phyloP scores from a whole-genome alignment of 2,113 vertebrate genomes.

The Physeter macrocephalus region DNA sequence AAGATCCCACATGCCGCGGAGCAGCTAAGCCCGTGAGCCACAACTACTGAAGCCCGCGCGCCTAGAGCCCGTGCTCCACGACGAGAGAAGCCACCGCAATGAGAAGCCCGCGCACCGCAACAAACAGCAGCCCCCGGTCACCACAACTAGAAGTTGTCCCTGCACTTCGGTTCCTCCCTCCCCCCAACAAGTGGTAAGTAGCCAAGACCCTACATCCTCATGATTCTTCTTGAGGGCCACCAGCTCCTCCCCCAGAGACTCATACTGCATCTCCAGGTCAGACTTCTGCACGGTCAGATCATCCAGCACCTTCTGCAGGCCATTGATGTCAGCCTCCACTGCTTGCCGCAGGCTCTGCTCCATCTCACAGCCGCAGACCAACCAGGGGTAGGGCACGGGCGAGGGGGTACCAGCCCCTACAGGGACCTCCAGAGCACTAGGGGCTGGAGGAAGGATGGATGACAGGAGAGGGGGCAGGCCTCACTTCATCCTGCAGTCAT shows the following conservation, averaged over 20 bases:
- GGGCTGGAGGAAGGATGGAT: background rate
- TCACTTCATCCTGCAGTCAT: slow-evolving; percentile 88
- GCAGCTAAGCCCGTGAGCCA: no score
- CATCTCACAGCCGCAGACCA: slow-evolving; percentile 84
- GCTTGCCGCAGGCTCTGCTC: slow-evolving; percentile 87
- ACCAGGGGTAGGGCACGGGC: background rate
- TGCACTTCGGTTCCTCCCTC: background rate
- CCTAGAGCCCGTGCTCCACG: no score
- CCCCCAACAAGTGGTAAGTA: background rate
- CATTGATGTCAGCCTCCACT: slow-evolving; percentile 90
- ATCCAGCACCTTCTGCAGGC: slow-evolving; percentile 78
- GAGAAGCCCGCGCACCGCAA: no score
- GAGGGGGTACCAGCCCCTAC: background rate
- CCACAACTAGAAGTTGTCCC: no score
- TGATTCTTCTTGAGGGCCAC: slow-evolving; percentile 80
- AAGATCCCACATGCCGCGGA: no score
- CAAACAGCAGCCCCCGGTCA: no score
- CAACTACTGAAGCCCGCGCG: no score
- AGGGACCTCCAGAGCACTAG: background rate
- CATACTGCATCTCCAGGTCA: slow-evolving; percentile 82
- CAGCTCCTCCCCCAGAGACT: slow-evolving; percentile 77
- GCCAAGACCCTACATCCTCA: slow-evolving; percentile 67
- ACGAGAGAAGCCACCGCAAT: no score
- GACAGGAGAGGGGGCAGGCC: background rate
- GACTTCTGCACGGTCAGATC: slow-evolving; percentile 79